A percentile compares a stretch with the other conserved stretches of the same genome.
Evolutionary conservation across 2,113 vertebrate species (phyloP).

Genomic region (Esox niger): DNA sequence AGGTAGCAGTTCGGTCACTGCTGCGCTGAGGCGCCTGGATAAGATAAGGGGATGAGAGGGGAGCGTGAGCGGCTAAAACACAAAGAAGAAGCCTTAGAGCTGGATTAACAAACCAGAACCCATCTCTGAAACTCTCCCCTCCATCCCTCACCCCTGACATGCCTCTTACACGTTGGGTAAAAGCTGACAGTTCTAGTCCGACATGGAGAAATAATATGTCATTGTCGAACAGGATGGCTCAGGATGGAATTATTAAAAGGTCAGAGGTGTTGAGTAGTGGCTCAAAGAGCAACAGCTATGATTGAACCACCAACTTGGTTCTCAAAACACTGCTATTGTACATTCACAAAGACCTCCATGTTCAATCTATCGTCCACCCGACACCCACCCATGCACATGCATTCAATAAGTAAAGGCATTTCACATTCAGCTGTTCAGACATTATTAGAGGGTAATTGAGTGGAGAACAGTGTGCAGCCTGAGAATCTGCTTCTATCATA

Average conservation of each 20-base stretch:
- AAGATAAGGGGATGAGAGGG: not conserved
- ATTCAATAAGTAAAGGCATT: constrained; percentile 36
- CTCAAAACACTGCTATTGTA: too few relatives aligned
- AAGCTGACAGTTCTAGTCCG: not conserved
- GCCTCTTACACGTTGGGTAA: not conserved
- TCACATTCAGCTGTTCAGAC: constrained; percentile 41
- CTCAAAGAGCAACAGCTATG: constrained; percentile 1
- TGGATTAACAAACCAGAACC: constrained; percentile 35
- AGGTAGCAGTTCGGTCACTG: not conserved
- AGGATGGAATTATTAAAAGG: not conserved
- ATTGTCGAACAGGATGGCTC: not conserved
- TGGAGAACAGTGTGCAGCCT: constrained; percentile 39
- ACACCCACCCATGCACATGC: constrained; percentile 11
- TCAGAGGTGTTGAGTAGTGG: not conserved
- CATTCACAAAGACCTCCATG: too few relatives aligned
- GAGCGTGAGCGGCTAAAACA: not conserved
- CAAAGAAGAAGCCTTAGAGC: constrained; percentile 3
- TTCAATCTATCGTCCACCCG: too few relatives aligned
- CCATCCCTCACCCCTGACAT: not conserved
- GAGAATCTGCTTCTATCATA: constrained; percentile 50
- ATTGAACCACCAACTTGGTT: too few relatives aligned
- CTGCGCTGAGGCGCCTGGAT: not conserved
- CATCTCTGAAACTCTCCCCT: not conserved
- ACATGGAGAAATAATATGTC: not conserved
- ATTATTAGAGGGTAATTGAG: constrained; percentile 64